These are phyloP conservation scores for Ephestia elutella DNA, from an alignment of 1,140 invertebrate genomes.

Conservation along the genomic window DNA sequence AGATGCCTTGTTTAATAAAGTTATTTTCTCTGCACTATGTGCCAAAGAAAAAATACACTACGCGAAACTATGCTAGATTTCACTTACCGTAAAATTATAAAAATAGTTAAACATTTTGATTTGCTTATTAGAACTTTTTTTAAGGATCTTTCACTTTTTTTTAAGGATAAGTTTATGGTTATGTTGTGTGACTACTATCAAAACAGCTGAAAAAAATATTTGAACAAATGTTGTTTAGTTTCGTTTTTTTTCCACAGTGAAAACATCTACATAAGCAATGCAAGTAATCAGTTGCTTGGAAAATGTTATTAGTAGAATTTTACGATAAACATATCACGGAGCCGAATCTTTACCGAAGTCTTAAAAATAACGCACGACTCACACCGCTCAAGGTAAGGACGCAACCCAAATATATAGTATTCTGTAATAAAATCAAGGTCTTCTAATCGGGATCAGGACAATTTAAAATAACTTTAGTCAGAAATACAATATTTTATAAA, in stretches of 20 bases:
- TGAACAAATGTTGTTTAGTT: no score
- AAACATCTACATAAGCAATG: no score
- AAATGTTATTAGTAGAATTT: neutral
- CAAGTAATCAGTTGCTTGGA: neutral
- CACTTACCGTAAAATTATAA: neutral
- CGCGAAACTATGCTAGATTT: neutral
- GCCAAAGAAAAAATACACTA: no score
- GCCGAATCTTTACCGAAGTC: constrained; percentile 31
- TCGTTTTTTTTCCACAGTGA: no score
- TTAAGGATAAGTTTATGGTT: no score
- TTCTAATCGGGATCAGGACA: constrained; percentile 15
- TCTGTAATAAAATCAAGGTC: constrained; percentile 64
- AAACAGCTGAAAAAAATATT: no score
- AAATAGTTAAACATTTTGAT: no score
- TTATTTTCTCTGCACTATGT: neutral
- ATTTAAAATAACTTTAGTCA: neutral
- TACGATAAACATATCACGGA: constrained; percentile 20
- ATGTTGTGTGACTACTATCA: no score
- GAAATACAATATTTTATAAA: neutral
- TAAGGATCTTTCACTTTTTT: no score
- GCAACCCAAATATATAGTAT: constrained; percentile 57
- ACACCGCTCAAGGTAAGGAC: constrained; percentile 62
- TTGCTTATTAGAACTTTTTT: no score
- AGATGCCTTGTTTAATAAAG: constrained; percentile 7
- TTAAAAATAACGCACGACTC: constrained; percentile 58